Base-by-base conservation (phyloP, 2,888 invertebrate genomes). In the Limnephilus rhombicus region DNA sequence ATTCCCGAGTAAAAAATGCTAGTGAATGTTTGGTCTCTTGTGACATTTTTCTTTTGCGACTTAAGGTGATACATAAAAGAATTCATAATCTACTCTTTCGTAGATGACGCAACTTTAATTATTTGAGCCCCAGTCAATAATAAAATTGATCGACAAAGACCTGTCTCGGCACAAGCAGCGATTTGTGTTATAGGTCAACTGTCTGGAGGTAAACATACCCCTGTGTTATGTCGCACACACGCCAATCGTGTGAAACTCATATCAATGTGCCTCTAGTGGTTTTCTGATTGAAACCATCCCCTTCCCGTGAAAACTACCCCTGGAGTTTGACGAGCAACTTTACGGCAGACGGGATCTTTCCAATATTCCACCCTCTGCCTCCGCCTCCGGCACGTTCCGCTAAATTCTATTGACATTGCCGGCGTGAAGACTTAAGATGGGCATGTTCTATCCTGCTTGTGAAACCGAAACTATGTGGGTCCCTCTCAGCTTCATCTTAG, bases 281-380 rank as follows among this genome's bases (percentile, higher is more conserved):
- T 85, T 85, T 45, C 85, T 85, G 85, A 85, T 85, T 85, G 85
- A 85, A 85, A 85, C 34, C 45, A 85, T 11, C 41, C 85, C 85
- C 5, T 24, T 7, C 18, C 53, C 0, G 53, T 68, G 53, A 68
- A 83, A 83, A 83, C 83, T 85, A 41, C 85, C 45, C 85, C 85
- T n/a, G 11, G n/a, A 85, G 85, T 85, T 85, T 41, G 13, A 18
- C 24, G 41, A 85, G 53, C 13, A 68, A 85, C 41, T 85, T 85
- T 85, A 85, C 41, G 45, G 85, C 85, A 41, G 85, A 85, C 45
- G 41, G 85, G 24, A 85, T 41, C 85, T 85, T 85, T 85, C 45
- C 37, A 45, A 85, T 85, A 37, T 85, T 41, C 45, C 37, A 41
- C 85, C 53, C 53, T 83, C 37, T 3, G 41, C 15, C 37, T 13